These are phyloP conservation scores for Dendrolimus pini DNA, from an alignment of 2,888 invertebrate genomes.

Conservation along the genomic window DNA sequence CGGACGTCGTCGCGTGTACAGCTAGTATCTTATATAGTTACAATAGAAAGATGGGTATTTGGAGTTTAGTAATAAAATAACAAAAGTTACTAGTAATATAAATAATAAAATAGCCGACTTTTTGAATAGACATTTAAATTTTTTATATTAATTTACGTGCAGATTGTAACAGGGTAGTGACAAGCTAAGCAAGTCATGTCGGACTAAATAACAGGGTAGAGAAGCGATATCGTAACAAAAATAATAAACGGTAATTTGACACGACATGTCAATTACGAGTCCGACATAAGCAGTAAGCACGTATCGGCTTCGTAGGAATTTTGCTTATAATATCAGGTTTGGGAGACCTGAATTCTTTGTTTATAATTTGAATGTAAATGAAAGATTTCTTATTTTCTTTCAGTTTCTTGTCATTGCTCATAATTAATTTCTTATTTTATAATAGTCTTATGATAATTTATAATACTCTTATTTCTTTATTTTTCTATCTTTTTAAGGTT, in stretches of 20 bases:
- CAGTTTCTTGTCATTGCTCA: conserved; percentile 23
- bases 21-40: too few relatives aligned
- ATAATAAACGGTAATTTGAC: conserved; percentile 71
- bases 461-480: not conserved
- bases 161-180: conserved; percentile 31
- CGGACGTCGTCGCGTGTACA: too few relatives aligned
- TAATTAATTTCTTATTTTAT: conserved; percentile 5
- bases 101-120: too few relatives aligned
- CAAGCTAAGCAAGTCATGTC: conserved; percentile 48
- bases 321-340: conserved; percentile 49
- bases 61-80: too few relatives aligned
- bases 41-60: too few relatives aligned
- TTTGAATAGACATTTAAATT: too few relatives aligned
- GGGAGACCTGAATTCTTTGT: conserved; percentile 24
- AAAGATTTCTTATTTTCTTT: too few relatives aligned
- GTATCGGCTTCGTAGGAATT: conserved; percentile 53
- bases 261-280: conserved; percentile 70
- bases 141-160: too few relatives aligned
- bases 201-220: conserved; percentile 53
- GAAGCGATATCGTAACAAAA: conserved; percentile 60
- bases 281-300: conserved; percentile 50
- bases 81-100: too few relatives aligned
- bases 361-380: too few relatives aligned
- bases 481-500: not conserved
- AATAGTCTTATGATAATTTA: not conserved